These are phyloP conservation scores for Myanophis thanlyinensis DNA, from an alignment of 2,113 vertebrate genomes.

Conservation along the genomic window DNA sequence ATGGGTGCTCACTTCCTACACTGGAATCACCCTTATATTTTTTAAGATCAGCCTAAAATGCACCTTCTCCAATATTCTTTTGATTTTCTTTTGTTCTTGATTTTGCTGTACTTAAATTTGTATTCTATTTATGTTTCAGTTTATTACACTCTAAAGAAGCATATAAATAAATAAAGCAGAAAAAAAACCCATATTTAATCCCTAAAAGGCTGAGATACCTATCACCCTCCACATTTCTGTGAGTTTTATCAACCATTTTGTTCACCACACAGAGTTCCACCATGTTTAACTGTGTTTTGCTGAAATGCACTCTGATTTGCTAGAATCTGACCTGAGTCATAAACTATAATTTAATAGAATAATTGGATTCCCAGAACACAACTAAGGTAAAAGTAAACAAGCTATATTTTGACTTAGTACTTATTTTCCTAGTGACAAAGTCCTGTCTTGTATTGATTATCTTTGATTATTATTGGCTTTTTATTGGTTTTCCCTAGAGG, in stretches of 20 bases:
- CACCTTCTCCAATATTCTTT: too few species aligned
- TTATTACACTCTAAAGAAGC: not conserved
- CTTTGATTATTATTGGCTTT: not conserved
- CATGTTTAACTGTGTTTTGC: not conserved
- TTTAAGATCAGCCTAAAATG: too few species aligned
- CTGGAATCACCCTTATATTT: too few species aligned
- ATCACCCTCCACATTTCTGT: not conserved
- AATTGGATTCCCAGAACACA: not conserved
- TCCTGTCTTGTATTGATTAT: not conserved
- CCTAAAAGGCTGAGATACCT: not conserved
- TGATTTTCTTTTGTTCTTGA: not conserved
- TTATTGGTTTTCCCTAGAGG: not conserved
- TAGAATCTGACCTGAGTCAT: not conserved
- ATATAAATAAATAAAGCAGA: not conserved
- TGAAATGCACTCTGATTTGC: not conserved
- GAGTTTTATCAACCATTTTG: not conserved
- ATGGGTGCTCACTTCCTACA: too few species aligned
- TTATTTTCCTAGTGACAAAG: not conserved
- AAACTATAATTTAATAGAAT: not conserved
- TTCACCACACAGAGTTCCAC: not conserved
- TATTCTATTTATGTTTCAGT: not conserved
- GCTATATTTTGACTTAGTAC: not conserved
- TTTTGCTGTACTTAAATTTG: not conserved
- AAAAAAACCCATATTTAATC: not conserved
- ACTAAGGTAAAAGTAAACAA: not conserved